phyloP scores from a whole-genome alignment of 2,888 invertebrate genomes.

The Operophtera brumata region DNA sequence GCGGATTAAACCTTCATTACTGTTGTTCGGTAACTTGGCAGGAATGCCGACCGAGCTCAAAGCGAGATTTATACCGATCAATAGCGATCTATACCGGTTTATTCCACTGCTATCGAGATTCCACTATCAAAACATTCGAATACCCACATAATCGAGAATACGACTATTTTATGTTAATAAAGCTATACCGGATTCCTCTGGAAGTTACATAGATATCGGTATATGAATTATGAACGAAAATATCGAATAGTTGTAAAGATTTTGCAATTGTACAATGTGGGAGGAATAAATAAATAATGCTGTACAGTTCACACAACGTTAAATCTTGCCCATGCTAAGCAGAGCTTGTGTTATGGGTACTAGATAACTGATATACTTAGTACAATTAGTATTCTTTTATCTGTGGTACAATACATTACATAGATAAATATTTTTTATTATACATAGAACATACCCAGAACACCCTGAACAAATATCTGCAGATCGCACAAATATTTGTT shows the following conservation, averaged over 20 bases:
- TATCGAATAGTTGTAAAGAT: constrained; percentile 18
- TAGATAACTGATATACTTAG: too few relatives aligned
- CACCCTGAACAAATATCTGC: too few relatives aligned
- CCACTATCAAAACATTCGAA: constrained; percentile 55
- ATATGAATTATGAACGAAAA: constrained; percentile 35
- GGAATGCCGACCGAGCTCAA: constrained; percentile 59
- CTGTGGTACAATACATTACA: too few relatives aligned
- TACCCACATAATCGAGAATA: constrained; percentile 53
- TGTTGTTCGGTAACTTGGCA: constrained; percentile 66
- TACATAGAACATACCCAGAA: too few relatives aligned
- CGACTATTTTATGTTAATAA: constrained; percentile 62
- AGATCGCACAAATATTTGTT: too few relatives aligned
- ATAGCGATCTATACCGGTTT: constrained; percentile 38
- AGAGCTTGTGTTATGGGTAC: too few relatives aligned
- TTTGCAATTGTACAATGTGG: not conserved
- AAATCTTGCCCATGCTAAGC: too few relatives aligned
- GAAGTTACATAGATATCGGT: constrained; percentile 29
- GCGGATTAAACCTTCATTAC: constrained; percentile 71
- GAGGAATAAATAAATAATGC: too few relatives aligned
- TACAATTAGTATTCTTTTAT: too few relatives aligned
- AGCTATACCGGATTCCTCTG: constrained; percentile 35
- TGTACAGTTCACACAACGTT: too few relatives aligned
- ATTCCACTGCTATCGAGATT: constrained; percentile 39
- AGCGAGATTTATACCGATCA: constrained; percentile 59
- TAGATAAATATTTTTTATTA: too few relatives aligned